These are phyloP conservation scores for Hirtodrosophila cameraria DNA, from an alignment of 2,888 invertebrate genomes.

Conservation along the genomic window DNA sequence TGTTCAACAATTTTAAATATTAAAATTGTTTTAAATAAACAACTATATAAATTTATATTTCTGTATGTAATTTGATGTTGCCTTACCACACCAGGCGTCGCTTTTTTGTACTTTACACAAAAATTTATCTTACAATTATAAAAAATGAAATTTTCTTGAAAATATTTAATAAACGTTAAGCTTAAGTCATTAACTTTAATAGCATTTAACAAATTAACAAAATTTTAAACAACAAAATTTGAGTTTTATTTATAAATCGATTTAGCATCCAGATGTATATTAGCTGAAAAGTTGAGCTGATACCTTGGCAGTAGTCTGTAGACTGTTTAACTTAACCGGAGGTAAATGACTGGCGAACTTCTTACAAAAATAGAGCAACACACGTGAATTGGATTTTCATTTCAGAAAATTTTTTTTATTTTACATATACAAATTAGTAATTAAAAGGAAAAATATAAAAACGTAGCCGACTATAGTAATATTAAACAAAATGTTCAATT, in stretches of 20 bases:
- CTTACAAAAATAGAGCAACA: too few relatives aligned
- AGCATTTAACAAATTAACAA: constrained; percentile 68
- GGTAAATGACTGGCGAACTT: too few relatives aligned
- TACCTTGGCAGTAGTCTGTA: too few relatives aligned
- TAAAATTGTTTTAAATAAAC: constrained; percentile 14
- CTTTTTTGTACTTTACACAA: constrained; percentile 15
- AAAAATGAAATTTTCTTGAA: constrained; percentile 18
- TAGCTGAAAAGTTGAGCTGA: too few relatives aligned
- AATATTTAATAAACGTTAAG: constrained; percentile 48
- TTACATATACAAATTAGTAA: too few relatives aligned
- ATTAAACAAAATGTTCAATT: too few relatives aligned
- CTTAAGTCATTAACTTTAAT: constrained; percentile 76
- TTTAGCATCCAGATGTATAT: too few relatives aligned
- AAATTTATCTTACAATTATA: not conserved
- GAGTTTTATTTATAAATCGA: constrained; percentile 8
- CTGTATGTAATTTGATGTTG: constrained; percentile 34
- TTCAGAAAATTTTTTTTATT: too few relatives aligned
- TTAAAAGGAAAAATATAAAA: too few relatives aligned
- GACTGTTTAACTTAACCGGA: too few relatives aligned
- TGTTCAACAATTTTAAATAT: constrained; percentile 13
- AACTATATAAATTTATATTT: not conserved
- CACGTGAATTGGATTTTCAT: too few relatives aligned
- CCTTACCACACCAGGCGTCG: constrained; percentile 39
- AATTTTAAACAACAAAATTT: constrained; percentile 21
- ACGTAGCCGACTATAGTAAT: too few relatives aligned